Conservation (phyloP, 2,888 invertebrate species). For the Abrostola tripartita region DNA sequence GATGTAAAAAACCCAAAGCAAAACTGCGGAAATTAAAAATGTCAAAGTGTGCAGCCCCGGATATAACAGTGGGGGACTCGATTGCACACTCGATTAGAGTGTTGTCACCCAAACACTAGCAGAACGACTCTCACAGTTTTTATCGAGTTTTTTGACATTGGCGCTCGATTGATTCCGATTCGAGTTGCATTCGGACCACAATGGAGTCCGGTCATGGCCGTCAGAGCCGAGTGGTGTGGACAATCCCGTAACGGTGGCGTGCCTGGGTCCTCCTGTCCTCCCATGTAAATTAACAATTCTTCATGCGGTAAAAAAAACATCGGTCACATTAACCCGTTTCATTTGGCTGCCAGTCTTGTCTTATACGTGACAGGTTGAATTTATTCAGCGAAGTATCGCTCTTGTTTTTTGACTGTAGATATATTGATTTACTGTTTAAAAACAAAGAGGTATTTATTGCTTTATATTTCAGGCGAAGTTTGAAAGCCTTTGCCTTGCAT, state of each 20-base stretch:
- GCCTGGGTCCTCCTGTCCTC: slow-evolving; percentile 63
- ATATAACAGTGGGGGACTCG: slow-evolving; percentile 57
- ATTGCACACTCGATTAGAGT: slow-evolving; percentile 71
- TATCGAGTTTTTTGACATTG: slow-evolving; percentile 76
- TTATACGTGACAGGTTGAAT: slow-evolving; percentile 56
- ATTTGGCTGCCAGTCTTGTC: slow-evolving; percentile 47
- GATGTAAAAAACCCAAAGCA: slow-evolving; percentile 11
- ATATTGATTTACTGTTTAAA: neutral
- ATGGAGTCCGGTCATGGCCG: slow-evolving; percentile 78
- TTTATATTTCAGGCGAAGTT: neutral
- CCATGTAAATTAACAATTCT: slow-evolving; percentile 69
- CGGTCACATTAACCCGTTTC: slow-evolving; percentile 60
- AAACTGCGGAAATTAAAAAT: slow-evolving; percentile 52
- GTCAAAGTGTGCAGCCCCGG: slow-evolving; percentile 55
- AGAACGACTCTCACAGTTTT: slow-evolving; percentile 77
- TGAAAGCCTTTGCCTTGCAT: neutral
- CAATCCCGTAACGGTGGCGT: slow-evolving; percentile 63
- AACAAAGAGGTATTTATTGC: neutral
- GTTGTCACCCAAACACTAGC: slow-evolving; percentile 74
- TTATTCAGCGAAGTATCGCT: slow-evolving; percentile 18
- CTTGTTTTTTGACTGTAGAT: neutral
- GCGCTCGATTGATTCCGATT: slow-evolving; percentile 76
- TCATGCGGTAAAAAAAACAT: slow-evolving; percentile 60
- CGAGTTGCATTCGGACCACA: slow-evolving; percentile 74
- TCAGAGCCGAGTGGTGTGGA: slow-evolving; percentile 69